Evolutionary conservation across 2,888 invertebrate species (phyloP).

Genomic region (Lamproptera curius): DNA sequence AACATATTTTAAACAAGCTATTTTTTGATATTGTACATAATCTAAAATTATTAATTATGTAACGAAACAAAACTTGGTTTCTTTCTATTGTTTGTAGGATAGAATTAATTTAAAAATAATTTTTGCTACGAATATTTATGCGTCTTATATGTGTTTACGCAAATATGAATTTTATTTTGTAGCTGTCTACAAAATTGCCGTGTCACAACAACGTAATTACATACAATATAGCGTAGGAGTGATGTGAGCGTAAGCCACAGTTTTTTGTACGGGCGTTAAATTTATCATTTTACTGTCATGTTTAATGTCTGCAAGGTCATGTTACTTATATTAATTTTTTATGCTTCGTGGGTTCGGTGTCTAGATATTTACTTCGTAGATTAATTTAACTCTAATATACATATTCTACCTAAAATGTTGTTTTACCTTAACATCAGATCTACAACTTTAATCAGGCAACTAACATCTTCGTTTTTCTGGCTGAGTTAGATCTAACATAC

Average conservation of each 20-base stretch:
- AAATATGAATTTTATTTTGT: no score
- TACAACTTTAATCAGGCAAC: background rate
- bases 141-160: no score
- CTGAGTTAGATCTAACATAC: background rate
- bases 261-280: conserved; percentile 15
- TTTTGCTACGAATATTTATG: no score
- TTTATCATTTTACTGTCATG: conserved; percentile 9
- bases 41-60: no score
- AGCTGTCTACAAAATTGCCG: conserved; percentile 31
- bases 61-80: no score
- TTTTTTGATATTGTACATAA: no score
- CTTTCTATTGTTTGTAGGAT: no score
- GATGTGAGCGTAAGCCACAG: conserved; percentile 10
- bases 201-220: conserved; percentile 50
- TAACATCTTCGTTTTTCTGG: background rate
- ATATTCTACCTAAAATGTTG: background rate
- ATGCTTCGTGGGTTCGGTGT: background rate
- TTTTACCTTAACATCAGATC: background rate
- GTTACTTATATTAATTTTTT: background rate
- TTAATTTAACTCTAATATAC: background rate
- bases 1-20: no score
- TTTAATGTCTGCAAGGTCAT: conserved; percentile 12
- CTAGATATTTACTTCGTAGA: background rate
- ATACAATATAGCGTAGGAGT: conserved; percentile 27
- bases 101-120: no score